A percentile compares a stretch with the other conserved stretches of the same genome.
Conservation (phyloP, 2,113 vertebrate species). For the Pholis gunnellus region DNA sequence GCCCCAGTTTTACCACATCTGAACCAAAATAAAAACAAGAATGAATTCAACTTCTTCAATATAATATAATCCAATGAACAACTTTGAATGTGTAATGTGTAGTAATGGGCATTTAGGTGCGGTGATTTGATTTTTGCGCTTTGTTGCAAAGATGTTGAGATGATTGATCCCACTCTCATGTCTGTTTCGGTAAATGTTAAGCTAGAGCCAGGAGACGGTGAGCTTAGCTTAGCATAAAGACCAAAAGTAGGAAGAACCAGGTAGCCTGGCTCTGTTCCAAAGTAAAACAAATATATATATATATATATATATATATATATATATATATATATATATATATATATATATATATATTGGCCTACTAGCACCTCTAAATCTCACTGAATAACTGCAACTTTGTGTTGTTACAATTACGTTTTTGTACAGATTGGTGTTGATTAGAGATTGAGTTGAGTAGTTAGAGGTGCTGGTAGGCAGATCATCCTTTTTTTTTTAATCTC, state of each 20-base stretch:
- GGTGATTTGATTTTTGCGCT: not conserved
- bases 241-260: not conserved
- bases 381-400: not conserved
- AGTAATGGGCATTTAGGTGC: not conserved
- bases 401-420: not conserved
- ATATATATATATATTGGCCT: not conserved
- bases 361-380: not conserved
- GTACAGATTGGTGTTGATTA: not conserved
- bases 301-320: too few relatives aligned
- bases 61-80: not conserved
- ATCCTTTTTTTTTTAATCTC: not conserved
- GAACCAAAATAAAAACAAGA: not conserved
- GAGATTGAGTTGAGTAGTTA: not conserved
- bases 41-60: not conserved
- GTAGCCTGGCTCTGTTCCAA: not conserved
- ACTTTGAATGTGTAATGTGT: not conserved
- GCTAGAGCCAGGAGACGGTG: not conserved
- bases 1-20: not conserved
- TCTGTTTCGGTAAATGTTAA: not conserved
- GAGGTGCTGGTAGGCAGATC: not conserved
- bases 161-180: not conserved
- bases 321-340: too few relatives aligned
- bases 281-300: not conserved
- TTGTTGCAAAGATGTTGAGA: not conserved
- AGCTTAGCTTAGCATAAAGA: too few relatives aligned